These are phyloP conservation scores for Sebastiscus tertius DNA, from an alignment of 2,797 vertebrate species.

Conservation along the genomic window DNA sequence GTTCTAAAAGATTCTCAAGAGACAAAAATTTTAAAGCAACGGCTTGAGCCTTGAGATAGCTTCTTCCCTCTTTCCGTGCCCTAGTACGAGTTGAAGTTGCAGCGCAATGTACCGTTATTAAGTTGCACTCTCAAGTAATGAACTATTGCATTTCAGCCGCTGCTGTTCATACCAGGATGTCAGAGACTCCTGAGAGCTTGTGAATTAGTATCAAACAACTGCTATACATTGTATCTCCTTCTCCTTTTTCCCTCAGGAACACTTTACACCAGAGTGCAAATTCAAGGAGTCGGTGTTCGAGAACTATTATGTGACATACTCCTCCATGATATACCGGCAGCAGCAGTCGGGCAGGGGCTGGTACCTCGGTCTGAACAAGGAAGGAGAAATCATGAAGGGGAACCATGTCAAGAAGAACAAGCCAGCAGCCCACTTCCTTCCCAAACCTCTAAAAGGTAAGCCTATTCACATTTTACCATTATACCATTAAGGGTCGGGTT, in stretches of 20 bases:
- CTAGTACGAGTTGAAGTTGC: neutral
- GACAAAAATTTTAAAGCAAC: slow-evolving; percentile 21
- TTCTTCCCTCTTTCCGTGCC: neutral
- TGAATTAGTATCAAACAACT: slow-evolving; percentile 39
- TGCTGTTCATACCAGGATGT: slow-evolving; percentile 31
- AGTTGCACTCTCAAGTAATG: slow-evolving; percentile 37
- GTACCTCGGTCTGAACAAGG: slow-evolving; percentile 99
- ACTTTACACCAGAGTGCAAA: slow-evolving; percentile 99
- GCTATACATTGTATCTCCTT: slow-evolving; percentile 28
- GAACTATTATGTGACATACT: slow-evolving; percentile 99
- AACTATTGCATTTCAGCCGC: slow-evolving; percentile 44
- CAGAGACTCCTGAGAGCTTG: slow-evolving; percentile 17
- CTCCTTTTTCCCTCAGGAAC: slow-evolving; percentile 86
- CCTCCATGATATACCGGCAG: slow-evolving; percentile 99
- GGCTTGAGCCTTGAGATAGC: neutral
- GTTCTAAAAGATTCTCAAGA: slow-evolving; percentile 41
- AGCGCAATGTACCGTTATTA: slow-evolving; percentile 2
- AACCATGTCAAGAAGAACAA: slow-evolving; percentile 99
- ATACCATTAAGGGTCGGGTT: neutral
- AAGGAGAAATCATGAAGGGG: slow-evolving; percentile 99
- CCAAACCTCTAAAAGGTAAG: slow-evolving; percentile 98
- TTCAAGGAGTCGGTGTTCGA: slow-evolving; percentile 99
- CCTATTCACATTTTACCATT: neutral
- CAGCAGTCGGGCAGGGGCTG: slow-evolving; percentile 98
- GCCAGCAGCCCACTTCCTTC: slow-evolving; percentile 98